Evolutionary conservation across 2,797 vertebrate genomes (phyloP).

Genomic region (Sternotherus odoratus): DNA sequence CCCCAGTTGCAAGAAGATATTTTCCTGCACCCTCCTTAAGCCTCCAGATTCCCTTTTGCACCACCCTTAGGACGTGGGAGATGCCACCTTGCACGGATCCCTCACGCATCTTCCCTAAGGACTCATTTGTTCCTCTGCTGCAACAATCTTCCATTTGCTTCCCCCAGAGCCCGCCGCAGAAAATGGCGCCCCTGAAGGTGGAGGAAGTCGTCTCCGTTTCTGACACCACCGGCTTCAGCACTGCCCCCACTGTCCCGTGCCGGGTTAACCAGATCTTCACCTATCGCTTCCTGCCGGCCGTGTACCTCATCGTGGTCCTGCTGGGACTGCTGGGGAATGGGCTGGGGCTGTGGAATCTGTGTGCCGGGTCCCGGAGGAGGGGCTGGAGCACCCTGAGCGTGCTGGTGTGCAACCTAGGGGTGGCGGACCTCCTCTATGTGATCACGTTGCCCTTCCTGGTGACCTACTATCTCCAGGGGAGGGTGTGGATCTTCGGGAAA

Average conservation of each 20-base stretch:
- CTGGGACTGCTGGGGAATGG: slow-evolving; percentile 80
- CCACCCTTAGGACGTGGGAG: too few species aligned
- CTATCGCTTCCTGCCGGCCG: slow-evolving; percentile 77
- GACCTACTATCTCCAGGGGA: slow-evolving; percentile 78
- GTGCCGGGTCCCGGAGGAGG: slow-evolving; percentile 52
- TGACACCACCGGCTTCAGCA: background rate
- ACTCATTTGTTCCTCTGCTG: background rate
- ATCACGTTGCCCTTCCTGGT: slow-evolving; percentile 86
- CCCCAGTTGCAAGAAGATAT: background rate
- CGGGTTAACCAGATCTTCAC: slow-evolving; percentile 74
- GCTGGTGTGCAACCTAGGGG: slow-evolving; percentile 84
- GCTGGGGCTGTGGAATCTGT: slow-evolving; percentile 82
- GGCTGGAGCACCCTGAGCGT: slow-evolving; percentile 70
- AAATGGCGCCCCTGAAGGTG: background rate
- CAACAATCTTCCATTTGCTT: background rate
- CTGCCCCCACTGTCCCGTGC: background rate
- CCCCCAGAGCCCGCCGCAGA: background rate
- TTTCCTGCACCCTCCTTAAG: background rate
- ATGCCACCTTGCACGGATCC: background rate
- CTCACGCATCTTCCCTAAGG: background rate
- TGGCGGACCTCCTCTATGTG: slow-evolving; percentile 86
- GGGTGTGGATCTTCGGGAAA: slow-evolving; percentile 81
- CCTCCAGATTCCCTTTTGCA: background rate
- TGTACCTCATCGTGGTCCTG: slow-evolving; percentile 80
- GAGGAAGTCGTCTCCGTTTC: background rate